phyloP scores from a whole-genome alignment of 1,140 invertebrate genomes.

The Drosophila kohkoa region DNA sequence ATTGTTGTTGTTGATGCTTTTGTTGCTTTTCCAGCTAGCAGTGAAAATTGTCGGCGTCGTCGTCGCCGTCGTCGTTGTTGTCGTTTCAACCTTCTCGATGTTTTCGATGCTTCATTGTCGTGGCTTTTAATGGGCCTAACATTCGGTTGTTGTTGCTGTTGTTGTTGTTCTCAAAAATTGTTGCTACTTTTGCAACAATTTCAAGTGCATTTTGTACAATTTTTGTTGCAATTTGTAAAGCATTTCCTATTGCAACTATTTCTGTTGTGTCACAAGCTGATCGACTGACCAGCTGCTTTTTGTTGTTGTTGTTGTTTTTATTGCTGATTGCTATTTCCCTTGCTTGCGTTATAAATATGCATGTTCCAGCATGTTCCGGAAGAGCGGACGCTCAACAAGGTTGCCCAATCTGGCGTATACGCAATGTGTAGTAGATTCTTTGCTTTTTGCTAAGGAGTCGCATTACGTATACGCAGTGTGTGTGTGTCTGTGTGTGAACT shows the following conservation, averaged over 20 bases:
- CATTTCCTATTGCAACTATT: slow-evolving; percentile 38
- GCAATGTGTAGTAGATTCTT: slow-evolving; percentile 36
- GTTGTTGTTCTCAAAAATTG: slow-evolving; percentile 33
- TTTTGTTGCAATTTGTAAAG: slow-evolving; percentile 17
- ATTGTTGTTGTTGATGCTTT: slow-evolving; percentile 2
- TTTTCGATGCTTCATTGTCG: slow-evolving; percentile 62
- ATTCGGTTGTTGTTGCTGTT: slow-evolving; percentile 44
- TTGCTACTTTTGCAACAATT: slow-evolving; percentile 36
- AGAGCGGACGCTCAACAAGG: slow-evolving; percentile 45
- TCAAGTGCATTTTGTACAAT: slow-evolving; percentile 36
- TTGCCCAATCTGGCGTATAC: slow-evolving; percentile 59
- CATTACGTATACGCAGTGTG: slow-evolving; percentile 25
- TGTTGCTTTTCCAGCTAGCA: slow-evolving; percentile 51
- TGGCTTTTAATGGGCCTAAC: slow-evolving; percentile 71
- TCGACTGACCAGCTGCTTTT: slow-evolving; percentile 20
- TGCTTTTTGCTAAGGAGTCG: no score
- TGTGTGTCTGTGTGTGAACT: background rate
- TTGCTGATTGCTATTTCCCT: slow-evolving; percentile 51
- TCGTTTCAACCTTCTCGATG: slow-evolving; percentile 38
- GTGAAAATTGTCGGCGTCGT: slow-evolving; percentile 50
- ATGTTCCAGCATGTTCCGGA: slow-evolving; percentile 53
- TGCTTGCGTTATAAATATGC: slow-evolving; percentile 19
- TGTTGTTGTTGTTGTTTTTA: slow-evolving; percentile 27
- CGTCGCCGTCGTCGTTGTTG: slow-evolving; percentile 11
- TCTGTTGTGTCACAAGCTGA: slow-evolving; percentile 22